Conservation (phyloP, 92 coral and sea anemone species). For the Actinernus sp. region DNA sequence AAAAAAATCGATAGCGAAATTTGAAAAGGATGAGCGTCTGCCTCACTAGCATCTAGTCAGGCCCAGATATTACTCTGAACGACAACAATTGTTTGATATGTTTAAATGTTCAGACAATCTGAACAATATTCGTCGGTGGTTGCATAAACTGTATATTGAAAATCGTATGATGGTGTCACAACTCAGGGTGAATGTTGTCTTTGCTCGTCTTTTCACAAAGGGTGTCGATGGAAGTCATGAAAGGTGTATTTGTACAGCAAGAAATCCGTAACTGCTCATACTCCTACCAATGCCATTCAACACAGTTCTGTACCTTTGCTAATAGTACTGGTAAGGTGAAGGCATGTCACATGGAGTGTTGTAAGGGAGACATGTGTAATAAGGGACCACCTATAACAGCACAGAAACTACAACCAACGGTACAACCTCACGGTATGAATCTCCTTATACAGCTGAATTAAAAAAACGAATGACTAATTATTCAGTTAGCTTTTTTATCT, state of each 20-base stretch:
- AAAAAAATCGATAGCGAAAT: no score
- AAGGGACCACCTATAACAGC: not conserved
- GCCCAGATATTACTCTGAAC: no score
- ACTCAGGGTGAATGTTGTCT: not conserved
- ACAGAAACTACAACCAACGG: not conserved
- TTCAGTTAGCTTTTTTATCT: no score
- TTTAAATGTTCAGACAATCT: no score
- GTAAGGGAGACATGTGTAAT: conserved; percentile 23
- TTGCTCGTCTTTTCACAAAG: not conserved
- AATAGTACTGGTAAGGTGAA: conserved; percentile 5
- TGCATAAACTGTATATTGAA: no score
- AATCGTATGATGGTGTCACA: no score
- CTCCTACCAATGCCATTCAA: conserved; percentile 5
- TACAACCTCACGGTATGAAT: not conserved
- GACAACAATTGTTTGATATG: no score
- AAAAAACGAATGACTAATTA: no score
- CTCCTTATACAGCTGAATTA: no score
- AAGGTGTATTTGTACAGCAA: conserved; percentile 8
- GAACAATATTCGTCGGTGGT: no score
- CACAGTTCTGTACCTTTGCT: conserved; percentile 6
- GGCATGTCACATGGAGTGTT: conserved; percentile 12
- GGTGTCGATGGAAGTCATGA: not conserved
- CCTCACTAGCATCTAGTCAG: no score
- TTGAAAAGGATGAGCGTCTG: no score
- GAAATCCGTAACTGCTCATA: conserved; percentile 5